These are phyloP conservation scores for Ophiothrix spiculata DNA, from an alignment of 35 echinoderm and acorn worm genomes.

Conservation along the genomic window DNA sequence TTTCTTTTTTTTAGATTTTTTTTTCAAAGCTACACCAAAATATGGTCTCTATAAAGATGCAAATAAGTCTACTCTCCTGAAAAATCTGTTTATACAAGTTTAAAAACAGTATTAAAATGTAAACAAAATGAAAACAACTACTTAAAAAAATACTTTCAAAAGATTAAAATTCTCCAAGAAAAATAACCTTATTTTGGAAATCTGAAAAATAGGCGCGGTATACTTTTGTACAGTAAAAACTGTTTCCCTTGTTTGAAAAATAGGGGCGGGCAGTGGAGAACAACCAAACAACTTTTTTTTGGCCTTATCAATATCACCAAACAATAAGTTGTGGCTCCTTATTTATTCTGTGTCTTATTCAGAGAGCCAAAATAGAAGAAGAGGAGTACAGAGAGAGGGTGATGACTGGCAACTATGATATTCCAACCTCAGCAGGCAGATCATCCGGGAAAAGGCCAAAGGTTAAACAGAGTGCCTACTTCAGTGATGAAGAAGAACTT, in stretches of 20 bases:
- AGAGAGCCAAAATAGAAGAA: constrained; percentile 67
- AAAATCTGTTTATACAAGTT: too few relatives aligned
- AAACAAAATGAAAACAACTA: too few relatives aligned
- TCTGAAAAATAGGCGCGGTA: not conserved
- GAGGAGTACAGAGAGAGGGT: constrained; percentile 73
- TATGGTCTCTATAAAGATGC: too few relatives aligned
- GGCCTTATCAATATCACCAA: not conserved
- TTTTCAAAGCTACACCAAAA: too few relatives aligned
- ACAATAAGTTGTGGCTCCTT: not conserved
- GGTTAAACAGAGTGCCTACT: constrained; percentile 89
- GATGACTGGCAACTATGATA: constrained; percentile 64
- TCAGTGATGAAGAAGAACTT: constrained; percentile 96
- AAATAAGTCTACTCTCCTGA: too few relatives aligned
- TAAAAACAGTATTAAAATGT: too few relatives aligned
- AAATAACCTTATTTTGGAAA: too few relatives aligned
- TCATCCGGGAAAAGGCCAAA: constrained; percentile 54
- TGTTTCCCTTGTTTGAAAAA: not conserved
- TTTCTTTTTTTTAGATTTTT: too few relatives aligned
- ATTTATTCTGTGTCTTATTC: not conserved
- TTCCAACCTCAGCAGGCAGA: not conserved
- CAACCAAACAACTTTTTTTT: not conserved
- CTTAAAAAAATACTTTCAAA: too few relatives aligned
- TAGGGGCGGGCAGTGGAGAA: not conserved
- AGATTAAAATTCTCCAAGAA: too few relatives aligned
- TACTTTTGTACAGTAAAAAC: not conserved